Evolutionary conservation across 2,797 vertebrate genomes (phyloP), one percentile per base, ranked within the genome.

Genomic region (Semotilus atromaculatus): DNA sequence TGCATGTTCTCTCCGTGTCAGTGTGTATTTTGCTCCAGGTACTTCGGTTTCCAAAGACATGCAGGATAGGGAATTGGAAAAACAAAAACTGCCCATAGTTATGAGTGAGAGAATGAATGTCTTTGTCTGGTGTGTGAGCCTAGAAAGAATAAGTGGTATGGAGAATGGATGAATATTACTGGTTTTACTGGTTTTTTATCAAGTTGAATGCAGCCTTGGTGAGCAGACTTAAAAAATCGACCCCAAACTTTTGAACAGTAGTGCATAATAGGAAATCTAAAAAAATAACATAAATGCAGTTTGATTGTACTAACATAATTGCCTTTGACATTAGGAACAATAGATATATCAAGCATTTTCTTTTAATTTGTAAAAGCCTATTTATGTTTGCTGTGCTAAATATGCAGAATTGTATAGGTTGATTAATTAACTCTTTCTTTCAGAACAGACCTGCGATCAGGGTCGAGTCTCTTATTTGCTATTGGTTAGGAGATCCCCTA

Each of bases 321-420:
- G 60, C 62, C 77, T 80, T 66, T 80, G 43, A 80, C 21, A n/a
- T 10, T 10, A 53, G 34, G 13, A n/a, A 80, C 6, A 51, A 80
- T 16, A 80, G 43, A 80, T 34, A 48, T 48, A 29, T 80, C 19
- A 66, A 51, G 16, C 10, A 31, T 62, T 29, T 78, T 9, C n/a
- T 64, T 29, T 62, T 55, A 14, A 14, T 40, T 62, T 78, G 64
- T 62, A 78, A 77, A 62, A 40, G 7, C 34, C n/a, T 43, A 43
- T 77, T 8, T 29, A 43, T 29, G 31, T 64, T 31, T 58, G 58
- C 60, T 48, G 29, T 48, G n/a, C n/a, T 62, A n/a, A 36, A 21
- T 34, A 23, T 67, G 29, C 7, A 34, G 11, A 26, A 45, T 14
- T 45, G 23, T 26, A 67, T 70, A 6, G 11, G 11, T 26, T 14